phyloP scores from a whole-genome alignment of 2,113 vertebrate genomes.

The Callaeas wilsoni region DNA sequence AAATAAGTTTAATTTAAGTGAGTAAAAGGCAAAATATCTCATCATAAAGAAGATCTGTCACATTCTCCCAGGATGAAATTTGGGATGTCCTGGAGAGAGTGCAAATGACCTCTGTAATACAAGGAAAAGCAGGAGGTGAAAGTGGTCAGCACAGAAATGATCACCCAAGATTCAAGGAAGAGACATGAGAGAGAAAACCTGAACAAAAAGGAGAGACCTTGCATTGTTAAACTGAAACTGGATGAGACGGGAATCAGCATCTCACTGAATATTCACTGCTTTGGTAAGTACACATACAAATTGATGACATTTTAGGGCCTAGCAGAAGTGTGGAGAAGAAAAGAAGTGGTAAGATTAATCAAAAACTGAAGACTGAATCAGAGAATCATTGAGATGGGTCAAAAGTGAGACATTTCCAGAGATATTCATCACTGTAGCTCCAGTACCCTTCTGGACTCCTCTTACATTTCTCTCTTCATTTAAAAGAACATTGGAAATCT shows the following conservation, averaged over 20 bases:
- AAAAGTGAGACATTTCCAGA: neutral
- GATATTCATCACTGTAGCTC: neutral
- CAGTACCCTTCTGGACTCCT: accelerated
- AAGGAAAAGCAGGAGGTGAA: neutral
- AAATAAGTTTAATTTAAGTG: neutral
- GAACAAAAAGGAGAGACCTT: neutral
- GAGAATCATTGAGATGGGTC: neutral
- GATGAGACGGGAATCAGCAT: neutral
- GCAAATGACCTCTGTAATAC: neutral
- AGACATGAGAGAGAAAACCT: neutral
- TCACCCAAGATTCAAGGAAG: neutral
- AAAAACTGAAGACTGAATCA: neutral
- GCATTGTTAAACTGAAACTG: neutral
- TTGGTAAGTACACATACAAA: neutral
- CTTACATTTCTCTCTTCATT: neutral
- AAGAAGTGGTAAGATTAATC: neutral
- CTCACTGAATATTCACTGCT: neutral
- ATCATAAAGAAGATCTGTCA: neutral
- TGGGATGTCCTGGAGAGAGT: accelerated
- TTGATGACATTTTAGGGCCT: neutral
- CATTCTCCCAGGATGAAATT: neutral
- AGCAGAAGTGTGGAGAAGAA: neutral
- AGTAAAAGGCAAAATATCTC: neutral
- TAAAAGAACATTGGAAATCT: neutral
- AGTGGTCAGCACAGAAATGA: neutral